Evolutionary conservation across 2,797 vertebrate genomes (phyloP).

Genomic region (Sebastes nivosus): DNA sequence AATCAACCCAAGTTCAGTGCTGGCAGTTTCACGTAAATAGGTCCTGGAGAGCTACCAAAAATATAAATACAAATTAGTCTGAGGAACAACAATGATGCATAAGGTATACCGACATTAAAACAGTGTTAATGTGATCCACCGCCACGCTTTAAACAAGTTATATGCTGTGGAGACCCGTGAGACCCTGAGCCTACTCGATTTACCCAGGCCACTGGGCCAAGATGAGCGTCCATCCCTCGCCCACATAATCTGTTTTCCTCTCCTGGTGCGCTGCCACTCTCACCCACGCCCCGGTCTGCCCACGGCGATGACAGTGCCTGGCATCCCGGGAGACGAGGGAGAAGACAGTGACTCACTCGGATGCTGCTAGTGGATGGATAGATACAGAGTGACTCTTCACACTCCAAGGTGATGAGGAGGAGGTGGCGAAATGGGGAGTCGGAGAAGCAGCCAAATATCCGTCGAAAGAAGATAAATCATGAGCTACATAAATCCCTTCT

Average conservation of each 20-base stretch:
- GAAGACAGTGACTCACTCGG: slow-evolving; percentile 70
- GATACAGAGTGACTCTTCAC: slow-evolving; percentile 58
- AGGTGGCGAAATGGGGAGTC: slow-evolving; percentile 42
- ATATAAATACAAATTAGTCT: neutral
- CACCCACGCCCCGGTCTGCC: slow-evolving; percentile 65
- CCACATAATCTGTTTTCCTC: slow-evolving; percentile 42
- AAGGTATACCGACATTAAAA: neutral
- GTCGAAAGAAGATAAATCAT: slow-evolving; percentile 1
- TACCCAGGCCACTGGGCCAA: slow-evolving; percentile 27
- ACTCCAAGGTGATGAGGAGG: slow-evolving; percentile 42
- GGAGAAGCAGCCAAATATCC: slow-evolving; percentile 30
- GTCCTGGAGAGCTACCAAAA: neutral
- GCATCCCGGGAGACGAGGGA: slow-evolving; percentile 48
- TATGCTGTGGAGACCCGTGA: slow-evolving; percentile 11
- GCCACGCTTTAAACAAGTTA: neutral
- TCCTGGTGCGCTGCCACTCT: slow-evolving; percentile 44
- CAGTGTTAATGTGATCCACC: neutral
- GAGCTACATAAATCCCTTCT: neutral
- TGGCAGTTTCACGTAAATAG: neutral
- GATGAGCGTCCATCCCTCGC: slow-evolving; percentile 18
- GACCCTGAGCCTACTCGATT: slow-evolving; percentile 23
- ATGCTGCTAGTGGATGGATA: slow-evolving; percentile 49
- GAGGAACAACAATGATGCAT: neutral
- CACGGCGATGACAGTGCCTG: slow-evolving; percentile 52
- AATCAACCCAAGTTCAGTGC: neutral